Evolutionary conservation across 2,113 vertebrate genomes (phyloP), one percentile per base, ranked within the genome.

Genomic region (Bombycilla garrulus): DNA sequence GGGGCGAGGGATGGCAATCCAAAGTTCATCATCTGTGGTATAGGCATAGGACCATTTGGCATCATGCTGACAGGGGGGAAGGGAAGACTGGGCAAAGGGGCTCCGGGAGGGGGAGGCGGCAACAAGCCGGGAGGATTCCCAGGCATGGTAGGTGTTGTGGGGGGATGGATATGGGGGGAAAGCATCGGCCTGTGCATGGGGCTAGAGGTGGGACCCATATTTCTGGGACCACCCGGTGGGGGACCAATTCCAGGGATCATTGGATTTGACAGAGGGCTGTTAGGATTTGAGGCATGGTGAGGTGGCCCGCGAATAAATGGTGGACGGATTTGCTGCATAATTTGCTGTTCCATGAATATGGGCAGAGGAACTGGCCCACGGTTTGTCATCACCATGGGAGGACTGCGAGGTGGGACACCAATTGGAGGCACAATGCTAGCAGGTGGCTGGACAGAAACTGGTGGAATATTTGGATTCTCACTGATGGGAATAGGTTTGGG

Each of bases 281-380:
- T 99, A 67, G 98, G 98, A 94, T 99, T 99, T 83, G 98, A 98
- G 82, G 98, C 98, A 48, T 98, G 98, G 90, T 99, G 99, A 72
- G 97, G 98, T 2, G 96, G 98, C 76, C 98, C 98, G 16, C 99
- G 98, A 64, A 99, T 98, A 97, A 99, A 99, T 1, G 99, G 98
- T 18, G 99, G 99, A 56, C 99, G 98, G 50, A 99, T 99, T 87
- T 99, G 99, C 95, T 99, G 99, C 98, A 99, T 99, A 97, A 99
- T 99, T 97, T 99, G 99, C 96, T 99, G 99, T 89, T 99, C 99
- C 99, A 99, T 99, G 98, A 99, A 99, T 93, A 99, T 97, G 94
- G 99, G 99, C 93, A 99, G 97, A 53, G 99, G 99, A 97, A 99
- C 98, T 4, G 99, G 99, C 66, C 99, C 99, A 51, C 99, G 98